Evolutionary conservation across 2,797 vertebrate genomes (phyloP), one percentile per base, ranked within the genome.

Genomic region (Sus cebifrons): DNA sequence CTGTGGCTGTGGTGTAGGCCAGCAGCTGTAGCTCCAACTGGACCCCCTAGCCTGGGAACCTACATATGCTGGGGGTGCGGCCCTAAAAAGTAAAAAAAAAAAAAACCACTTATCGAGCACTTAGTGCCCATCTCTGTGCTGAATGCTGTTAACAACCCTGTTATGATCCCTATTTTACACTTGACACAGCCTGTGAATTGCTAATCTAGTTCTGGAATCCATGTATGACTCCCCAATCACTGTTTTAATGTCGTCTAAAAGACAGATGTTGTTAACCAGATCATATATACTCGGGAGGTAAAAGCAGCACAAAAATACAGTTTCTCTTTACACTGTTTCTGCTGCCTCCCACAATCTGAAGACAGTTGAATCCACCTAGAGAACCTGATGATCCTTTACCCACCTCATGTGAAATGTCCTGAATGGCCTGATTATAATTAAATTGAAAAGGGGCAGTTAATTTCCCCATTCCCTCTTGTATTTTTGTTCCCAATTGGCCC

Each of bases 271-370:
- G 82, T 17, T 17, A 62, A 62, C 64, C 64, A n/a, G 5, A 18
- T 86, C 54, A 32, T 29, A 36, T 21, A 68, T 20, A 49, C 29
- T 21, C 16, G 62, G 17, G 25, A 62, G 27, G 13, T 32, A 94
- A 95, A 83, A 94, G 6, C 27, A 92, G 52, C 21, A 91, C 32
- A 29, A n/a, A 56, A 84, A 96, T 40, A 27, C 64, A 62, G 15
- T 52, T 86, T 71, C 18, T 71, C 13, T 91, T 93, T 5, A 62
- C 40, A 67, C 11, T 70, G 58, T 36, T 67, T 27, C 18, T 89
- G 18, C 32, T 93, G 32, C 44, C 60, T 87, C 29, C 32, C 27
- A 29, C 18, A 89, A 62, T 74, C 44, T 49, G 15, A 86, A 83
- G 32, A 21, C 40, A 81, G 21, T 49, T 79, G 25, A 86, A 27